A percentile compares a stretch with the other conserved stretches of the same genome.
Evolutionary conservation across 2,113 vertebrate genomes (phyloP).

Genomic region (Vidua macroura): DNA sequence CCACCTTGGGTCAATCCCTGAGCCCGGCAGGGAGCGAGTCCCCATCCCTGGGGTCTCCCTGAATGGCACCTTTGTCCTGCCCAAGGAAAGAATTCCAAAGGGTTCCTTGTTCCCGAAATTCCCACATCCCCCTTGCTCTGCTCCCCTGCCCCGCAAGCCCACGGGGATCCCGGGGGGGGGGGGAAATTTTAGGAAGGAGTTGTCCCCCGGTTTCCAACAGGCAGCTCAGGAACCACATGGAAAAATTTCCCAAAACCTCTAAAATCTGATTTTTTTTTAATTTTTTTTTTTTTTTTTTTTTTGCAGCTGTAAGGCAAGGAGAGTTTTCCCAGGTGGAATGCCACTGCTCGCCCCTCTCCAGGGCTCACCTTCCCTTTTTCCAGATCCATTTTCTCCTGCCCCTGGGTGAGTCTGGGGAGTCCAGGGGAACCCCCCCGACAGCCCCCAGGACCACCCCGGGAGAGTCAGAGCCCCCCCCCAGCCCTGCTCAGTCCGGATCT

Average conservation of each 20-base stretch:
- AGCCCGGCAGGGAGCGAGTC: not conserved
- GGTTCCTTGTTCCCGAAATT: not conserved
- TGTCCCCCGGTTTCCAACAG: not conserved
- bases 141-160: not conserved
- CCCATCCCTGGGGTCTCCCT: not conserved
- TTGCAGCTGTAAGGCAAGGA: too few species aligned
- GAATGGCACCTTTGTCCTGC: constrained; percentile 41
- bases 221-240: not conserved
- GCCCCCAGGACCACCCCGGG: accelerated
- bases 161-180: accelerated
- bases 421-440: accelerated
- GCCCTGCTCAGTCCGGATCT: accelerated
- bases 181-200: not conserved
- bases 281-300: not conserved
- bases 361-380: not conserved
- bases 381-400: not conserved
- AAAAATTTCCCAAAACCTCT: not conserved
- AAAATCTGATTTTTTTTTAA: not conserved
- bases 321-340: not conserved
- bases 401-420: not conserved
- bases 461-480: not conserved
- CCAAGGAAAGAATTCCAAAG: not conserved
- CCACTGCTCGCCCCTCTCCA: not conserved
- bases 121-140: not conserved
- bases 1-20: not conserved